phyloP scores from a whole-genome alignment of 2,113 vertebrate species.

The Mionectes macconnelli region DNA sequence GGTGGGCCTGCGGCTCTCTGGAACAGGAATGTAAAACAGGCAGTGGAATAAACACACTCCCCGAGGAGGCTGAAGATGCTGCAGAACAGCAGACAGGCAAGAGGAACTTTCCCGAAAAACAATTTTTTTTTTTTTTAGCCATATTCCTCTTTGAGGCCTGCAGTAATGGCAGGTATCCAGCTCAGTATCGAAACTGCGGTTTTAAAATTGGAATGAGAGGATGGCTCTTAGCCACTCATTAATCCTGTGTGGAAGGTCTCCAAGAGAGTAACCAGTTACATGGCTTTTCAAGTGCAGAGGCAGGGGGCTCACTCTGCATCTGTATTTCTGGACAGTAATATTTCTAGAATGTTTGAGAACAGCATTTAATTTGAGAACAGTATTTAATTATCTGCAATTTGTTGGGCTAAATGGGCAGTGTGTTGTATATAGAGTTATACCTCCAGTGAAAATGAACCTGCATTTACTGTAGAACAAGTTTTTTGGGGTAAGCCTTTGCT shows the following conservation, averaged over 20 bases:
- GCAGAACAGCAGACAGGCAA: neutral
- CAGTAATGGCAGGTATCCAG: constrained; percentile 70
- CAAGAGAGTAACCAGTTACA: constrained; percentile 12
- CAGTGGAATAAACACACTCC: neutral
- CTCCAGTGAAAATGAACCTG: constrained; percentile 1
- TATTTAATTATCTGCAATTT: neutral
- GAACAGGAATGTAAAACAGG: constrained; percentile 17
- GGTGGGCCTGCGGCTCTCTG: neutral
- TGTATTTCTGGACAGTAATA: neutral
- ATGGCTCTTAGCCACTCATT: constrained; percentile 39
- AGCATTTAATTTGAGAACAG: too few relatives aligned
- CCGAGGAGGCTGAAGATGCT: neutral
- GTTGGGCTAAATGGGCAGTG: neutral
- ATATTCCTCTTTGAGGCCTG: constrained; percentile 55
- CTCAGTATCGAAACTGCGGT: constrained; percentile 25
- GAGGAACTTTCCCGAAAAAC: neutral
- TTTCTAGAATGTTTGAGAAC: neutral
- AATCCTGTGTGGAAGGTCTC: constrained; percentile 45
- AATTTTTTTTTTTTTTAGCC: neutral
- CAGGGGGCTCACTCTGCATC: neutral
- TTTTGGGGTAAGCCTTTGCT: constrained; percentile 7
- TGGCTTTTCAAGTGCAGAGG: neutral
- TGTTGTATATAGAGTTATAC: neutral
- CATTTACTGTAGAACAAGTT: neutral
- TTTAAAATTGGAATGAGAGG: constrained; percentile 41